Base-by-base conservation (phyloP, 2,797 vertebrate species). In the Hippocampus kuda region DNA sequence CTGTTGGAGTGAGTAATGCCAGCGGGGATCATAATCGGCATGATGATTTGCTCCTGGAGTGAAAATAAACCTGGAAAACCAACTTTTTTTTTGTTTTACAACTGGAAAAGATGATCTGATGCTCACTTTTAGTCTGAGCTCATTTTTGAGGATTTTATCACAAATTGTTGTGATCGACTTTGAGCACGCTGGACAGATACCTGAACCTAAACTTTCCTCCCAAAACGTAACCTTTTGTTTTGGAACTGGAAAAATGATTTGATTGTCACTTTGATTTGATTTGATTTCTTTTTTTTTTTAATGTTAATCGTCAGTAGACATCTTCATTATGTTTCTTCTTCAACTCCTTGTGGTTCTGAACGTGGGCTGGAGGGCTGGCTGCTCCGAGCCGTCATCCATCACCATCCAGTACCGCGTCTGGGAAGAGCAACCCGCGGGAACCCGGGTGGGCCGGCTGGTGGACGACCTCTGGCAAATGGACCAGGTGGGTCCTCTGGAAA, bases 371-470 rank as follows among this genome's bases (percentile, higher is more conserved):
- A 69, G 66, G 15, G 70, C 70, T 68, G 51, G 56, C 22, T 71
- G 78, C 71, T 70, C 75, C 3, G 87, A 87, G 75, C 72, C 72
- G 0, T 77, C 81, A 34, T 80, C 87, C 0, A 70, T 82, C 56
- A 86, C 84, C 6, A 68, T 91, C 73, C 85, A 85, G 74, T 96
- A 94, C 86, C 90, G 78, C 2, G 87, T 97, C 49, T 83, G 83
- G 59, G 95, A 98, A 84, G 95, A 98, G 86, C 92, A 93, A 76
- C 90, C 87, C 0, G 66, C 74, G 1, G 94, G 93, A 18, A 94
- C 94, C 0, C 81, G 80, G 84, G 92, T 98, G 62, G 94, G 94
- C 73, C 86, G 84, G 0, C 87, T 98, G 85, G 82, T 90, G 0
- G 88, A 90, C 68, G 92, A 93, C 81, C 89, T 94, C 0, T 90